phyloP scores from a whole-genome alignment of 1,140 invertebrate species.

The Sogatella furcifera region DNA sequence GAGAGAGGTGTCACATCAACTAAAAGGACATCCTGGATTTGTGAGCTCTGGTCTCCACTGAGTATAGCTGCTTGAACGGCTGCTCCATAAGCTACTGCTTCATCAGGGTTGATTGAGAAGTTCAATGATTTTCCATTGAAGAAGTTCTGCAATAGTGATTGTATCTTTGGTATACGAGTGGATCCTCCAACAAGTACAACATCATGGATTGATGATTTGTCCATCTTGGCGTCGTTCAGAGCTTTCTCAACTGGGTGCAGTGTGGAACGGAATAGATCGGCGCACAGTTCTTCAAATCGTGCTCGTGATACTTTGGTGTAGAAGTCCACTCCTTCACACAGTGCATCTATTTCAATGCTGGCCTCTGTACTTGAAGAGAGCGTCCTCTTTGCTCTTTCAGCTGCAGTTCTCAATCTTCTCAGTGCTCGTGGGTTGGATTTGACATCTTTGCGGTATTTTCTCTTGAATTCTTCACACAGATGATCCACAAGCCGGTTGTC shows the following conservation, averaged over 20 bases:
- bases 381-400: constrained; percentile 46
- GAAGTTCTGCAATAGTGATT: constrained; percentile 42
- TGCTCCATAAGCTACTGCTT: constrained; percentile 58
- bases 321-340: constrained; percentile 45
- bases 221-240: constrained; percentile 53
- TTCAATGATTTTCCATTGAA: constrained; percentile 51
- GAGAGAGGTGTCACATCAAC: constrained; percentile 40
- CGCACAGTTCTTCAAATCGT: constrained; percentile 50
- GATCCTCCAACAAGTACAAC: constrained; percentile 60
- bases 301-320: constrained; percentile 48
- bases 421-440: constrained; percentile 36
- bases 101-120: constrained; percentile 68
- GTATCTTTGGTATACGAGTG: constrained; percentile 44
- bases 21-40: constrained; percentile 39
- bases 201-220: constrained; percentile 51
- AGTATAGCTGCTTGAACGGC: constrained; percentile 67
- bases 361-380: constrained; percentile 45
- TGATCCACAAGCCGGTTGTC: constrained; percentile 70
- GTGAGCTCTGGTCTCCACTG: constrained; percentile 44
- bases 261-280: constrained; percentile 47
- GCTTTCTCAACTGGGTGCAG: constrained; percentile 53
- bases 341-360: constrained; percentile 42
- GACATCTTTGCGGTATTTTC: constrained; percentile 40
- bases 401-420: constrained; percentile 51
- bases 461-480: constrained; percentile 43